Base-by-base conservation (phyloP, 2,113 vertebrate species). In the Trogon surrucura region DNA sequence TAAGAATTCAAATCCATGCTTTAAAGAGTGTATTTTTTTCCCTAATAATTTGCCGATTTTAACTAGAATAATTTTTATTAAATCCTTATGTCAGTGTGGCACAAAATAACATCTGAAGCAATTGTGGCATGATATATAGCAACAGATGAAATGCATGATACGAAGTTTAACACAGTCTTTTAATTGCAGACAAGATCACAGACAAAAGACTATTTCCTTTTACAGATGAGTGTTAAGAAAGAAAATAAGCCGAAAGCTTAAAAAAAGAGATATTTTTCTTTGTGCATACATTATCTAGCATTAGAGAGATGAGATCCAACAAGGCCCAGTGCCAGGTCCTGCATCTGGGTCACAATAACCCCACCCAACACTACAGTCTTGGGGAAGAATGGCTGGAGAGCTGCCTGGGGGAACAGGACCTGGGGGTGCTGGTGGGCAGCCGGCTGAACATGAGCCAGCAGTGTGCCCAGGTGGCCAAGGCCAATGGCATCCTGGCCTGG, bases 41-140 rank as follows among this genome's bases (percentile, higher is more conserved):
- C 67, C 41, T 41, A 41, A 13, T 34, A 85, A 89, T 11, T 81
- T 75, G n/a, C 21, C 45, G 73, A 53, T 72, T 74, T 75, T 91
- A 90, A 82, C 48, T 73, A 80, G 58, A 78, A 54, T 69, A 79
- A 26, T 75, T 85, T 94, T 78, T 69, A 85, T 79, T 70, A 79
- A 72, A 89, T 47, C 16, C n/a, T 41, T 30, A 45, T 7, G 14
- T 34, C 44, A 92, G 16, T 10, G 16, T 84, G 58, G 11, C 38
- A 51, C 18, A 71, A 41, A 4, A 11, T 4, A 61, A 69, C 62
- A 85, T 45, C 57, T 71, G 45, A 80, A 41, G 38, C 25, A 93
- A 51, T 44, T 44, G 36, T 62, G 44, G 44, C 18, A 56, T 0
- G 2, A 75, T 29, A 64, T 16, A 71, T 3, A 80, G 47, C 30